Evolutionary conservation across 2,113 vertebrate species (phyloP).

Genomic region (Sphyrna mokarran): DNA sequence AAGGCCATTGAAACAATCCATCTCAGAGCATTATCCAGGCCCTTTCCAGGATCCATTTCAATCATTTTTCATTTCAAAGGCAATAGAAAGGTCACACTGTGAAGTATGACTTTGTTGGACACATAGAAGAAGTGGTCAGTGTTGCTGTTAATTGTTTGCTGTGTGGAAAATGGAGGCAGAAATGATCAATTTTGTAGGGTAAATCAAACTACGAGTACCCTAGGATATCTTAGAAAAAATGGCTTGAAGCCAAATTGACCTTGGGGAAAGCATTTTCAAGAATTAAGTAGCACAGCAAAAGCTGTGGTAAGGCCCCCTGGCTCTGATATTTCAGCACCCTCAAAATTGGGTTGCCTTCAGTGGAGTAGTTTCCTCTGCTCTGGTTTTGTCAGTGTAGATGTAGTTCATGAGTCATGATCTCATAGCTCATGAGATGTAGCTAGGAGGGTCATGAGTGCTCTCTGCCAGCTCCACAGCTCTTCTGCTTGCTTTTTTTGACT

Average conservation of each 20-base stretch:
- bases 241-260: background rate
- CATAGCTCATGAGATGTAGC: no score
- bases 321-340: background rate
- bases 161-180: background rate
- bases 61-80: background rate
- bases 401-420: no score
- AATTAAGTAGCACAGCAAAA: background rate
- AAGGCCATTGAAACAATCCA: background rate
- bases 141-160: background rate
- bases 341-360: background rate
- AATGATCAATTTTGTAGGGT: background rate
- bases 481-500: background rate
- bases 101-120: background rate
- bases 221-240: background rate
- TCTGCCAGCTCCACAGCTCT: no score
- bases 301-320: background rate
- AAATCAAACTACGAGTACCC: background rate
- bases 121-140: background rate
- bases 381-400: background rate
- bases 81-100: background rate
- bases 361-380: background rate
- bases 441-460: no score
- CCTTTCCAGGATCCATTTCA: background rate
- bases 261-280: background rate
- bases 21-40: background rate